Evolutionary conservation across 1,140 invertebrate genomes (phyloP), one percentile per base, ranked within the genome.

Genomic region (Drosophila mayri): DNA sequence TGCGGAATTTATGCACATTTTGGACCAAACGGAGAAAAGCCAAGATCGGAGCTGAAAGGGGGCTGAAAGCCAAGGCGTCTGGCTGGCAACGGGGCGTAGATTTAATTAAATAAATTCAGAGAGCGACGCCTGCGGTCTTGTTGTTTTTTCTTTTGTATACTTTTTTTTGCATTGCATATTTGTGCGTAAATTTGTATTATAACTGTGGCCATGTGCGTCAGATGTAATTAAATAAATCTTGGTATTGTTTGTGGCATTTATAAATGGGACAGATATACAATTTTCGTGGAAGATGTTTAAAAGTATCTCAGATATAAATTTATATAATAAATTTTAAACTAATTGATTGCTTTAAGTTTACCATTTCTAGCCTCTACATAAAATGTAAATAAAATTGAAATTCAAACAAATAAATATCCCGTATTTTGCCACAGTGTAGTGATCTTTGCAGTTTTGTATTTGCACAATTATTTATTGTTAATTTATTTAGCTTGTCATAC

Each of bases 31-130:
- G 52, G 18, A 49, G 22, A 40, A 52, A 52, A 61, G 57, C 67
- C 62, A 50, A 40, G 37, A 43, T 49, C 52, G 32, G 32, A 38
- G 32, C 52, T 55, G 52, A 52, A 52, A 20, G 71, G 64, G 49
- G 18, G 60, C 62, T 41, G 37, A 22, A 35, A 66, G 49, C 25
- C 60, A 38, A 55, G 61, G 59, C 52, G 20, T 4, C 20, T 61
- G 81, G 77, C 71, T 73, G 85, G 63, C 85, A 81, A 87, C 85
- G 84, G 84, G 84, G 84, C 85, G 85, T 90, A 85, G 78, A 90
- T 90, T 91, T 91, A 91, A 91, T 91, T 91, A 91, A 91, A 91
- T 91, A 91, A 91, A 91, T 91, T 91, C 81, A 81, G 79, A 76
- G 73, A 81, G 68, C 72, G 58, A 76, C 43, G 77, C 73, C 60